These are phyloP conservation scores for Ctenopoma multispine DNA, from an alignment of 2,797 vertebrate genomes.

Conservation along the genomic window DNA sequence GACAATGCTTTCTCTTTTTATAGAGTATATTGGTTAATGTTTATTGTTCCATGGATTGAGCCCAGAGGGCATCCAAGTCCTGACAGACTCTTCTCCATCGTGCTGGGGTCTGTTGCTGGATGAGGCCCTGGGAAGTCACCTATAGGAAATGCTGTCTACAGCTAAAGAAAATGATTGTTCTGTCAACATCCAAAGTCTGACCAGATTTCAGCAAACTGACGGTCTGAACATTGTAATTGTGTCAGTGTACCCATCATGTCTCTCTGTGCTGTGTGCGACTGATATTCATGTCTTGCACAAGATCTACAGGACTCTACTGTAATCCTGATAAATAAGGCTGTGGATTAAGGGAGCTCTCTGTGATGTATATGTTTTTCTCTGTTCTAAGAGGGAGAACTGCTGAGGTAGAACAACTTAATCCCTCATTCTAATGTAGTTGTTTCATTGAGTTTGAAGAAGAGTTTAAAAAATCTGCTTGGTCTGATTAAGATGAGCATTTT, in stretches of 20 bases:
- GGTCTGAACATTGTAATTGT: slow-evolving; percentile 19
- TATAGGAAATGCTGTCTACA: slow-evolving; percentile 44
- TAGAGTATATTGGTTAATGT: slow-evolving; percentile 55
- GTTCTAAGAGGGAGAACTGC: slow-evolving; percentile 17
- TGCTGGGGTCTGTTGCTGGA: slow-evolving; percentile 18
- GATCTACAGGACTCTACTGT: slow-evolving; percentile 37
- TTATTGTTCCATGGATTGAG: slow-evolving; percentile 54
- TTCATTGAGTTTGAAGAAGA: slow-evolving; percentile 29
- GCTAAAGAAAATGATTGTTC: slow-evolving; percentile 40
- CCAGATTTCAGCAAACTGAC: slow-evolving; percentile 37
- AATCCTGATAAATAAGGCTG: slow-evolving; percentile 39
- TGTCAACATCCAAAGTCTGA: slow-evolving; percentile 16
- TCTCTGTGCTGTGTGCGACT: slow-evolving; percentile 24
- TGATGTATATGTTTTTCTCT: slow-evolving; percentile 27
- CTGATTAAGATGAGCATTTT: neutral
- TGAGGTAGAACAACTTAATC: slow-evolving; percentile 19
- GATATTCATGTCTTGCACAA: slow-evolving; percentile 34
- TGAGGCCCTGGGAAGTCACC: slow-evolving; percentile 22
- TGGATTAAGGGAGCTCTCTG: slow-evolving; percentile 31
- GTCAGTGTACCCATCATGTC: neutral
- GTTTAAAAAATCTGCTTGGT: neutral
- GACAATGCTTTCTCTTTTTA: slow-evolving; percentile 50
- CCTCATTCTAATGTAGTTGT: slow-evolving; percentile 32
- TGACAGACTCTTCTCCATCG: slow-evolving; percentile 63
- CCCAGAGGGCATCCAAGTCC: slow-evolving; percentile 55